These are phyloP conservation scores for Bombus fervidus DNA, from an alignment of 1,140 invertebrate species.

Conservation along the genomic window DNA sequence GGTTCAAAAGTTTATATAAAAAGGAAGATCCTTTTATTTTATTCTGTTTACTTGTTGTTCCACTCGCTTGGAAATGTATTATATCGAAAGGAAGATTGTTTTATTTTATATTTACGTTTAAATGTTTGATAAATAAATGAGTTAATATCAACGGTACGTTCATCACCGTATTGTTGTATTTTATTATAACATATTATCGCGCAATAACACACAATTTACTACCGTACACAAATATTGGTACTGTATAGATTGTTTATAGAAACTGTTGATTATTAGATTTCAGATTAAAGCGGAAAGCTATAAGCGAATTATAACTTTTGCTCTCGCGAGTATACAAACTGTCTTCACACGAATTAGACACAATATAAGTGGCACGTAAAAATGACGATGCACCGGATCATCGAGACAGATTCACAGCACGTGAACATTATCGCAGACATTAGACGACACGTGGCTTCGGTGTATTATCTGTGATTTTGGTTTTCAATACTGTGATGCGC, in stretches of 20 bases:
- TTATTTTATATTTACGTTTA: not conserved
- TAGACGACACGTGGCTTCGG: constrained; percentile 66
- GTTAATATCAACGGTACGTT: not conserved
- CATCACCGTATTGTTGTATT: not conserved
- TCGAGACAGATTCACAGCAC: constrained; percentile 32
- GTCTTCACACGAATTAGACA: no score
- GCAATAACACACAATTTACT: not conserved
- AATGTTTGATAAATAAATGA: not conserved
- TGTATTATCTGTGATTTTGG: constrained; percentile 55
- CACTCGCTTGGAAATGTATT: no score
- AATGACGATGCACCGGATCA: not conserved
- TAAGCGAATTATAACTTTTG: not conserved
- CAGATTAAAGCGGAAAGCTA: not conserved
- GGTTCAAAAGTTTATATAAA: not conserved
- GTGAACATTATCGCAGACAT: constrained; percentile 43
- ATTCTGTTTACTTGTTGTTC: not conserved
- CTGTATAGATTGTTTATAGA: not conserved
- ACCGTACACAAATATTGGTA: not conserved
- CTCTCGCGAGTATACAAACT: no score
- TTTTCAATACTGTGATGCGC: constrained; percentile 51
- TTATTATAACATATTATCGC: not conserved
- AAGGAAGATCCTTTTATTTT: not conserved
- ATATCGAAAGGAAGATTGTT: no score
- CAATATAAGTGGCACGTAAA: not conserved
- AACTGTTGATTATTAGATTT: not conserved